Evolutionary conservation across 1,140 invertebrate species (phyloP), one percentile per base, ranked within the genome.

Genomic region (Bombus picipes): DNA sequence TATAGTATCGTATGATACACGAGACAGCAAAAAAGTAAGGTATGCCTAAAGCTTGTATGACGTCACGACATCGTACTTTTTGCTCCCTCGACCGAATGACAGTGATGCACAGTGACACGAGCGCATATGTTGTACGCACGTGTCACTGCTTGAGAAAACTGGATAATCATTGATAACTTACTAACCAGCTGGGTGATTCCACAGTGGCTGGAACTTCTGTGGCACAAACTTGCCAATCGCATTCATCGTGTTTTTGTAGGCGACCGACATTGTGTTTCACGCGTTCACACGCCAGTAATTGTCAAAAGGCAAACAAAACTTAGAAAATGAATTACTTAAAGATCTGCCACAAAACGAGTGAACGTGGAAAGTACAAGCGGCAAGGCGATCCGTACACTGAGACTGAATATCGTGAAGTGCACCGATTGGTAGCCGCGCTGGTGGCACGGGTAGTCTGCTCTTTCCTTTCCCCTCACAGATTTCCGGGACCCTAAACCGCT

Each of bases 151-250:
- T n/a, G 34, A 66, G 13, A 81, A 59, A 62, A 53, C 59, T 34
- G 66, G 3, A 43, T 32, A 25, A 73, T 41, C 76, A 83, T 85
- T 39, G 79, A 85, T 68, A 65, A 80, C 73, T 68, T 84, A 94
- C 93, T 95, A 95, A 98, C 98, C 98, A 96, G 98, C 98, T 93
- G 97, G 97, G 96, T 99, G 98, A 94, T 98, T 97, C 98, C 98
- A 99, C 87, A 99, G 94, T 39, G 98, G 98, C 92, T 97, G 97
- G 57, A 98, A 92, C 93, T 97, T 97, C 47, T 95, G 92, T 8
- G 98, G 98, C 70, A 99, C 98, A 88, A 96, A 96, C 95, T 96
- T 97, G 91, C 98, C 98, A 10, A 97, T 96, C 47, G 94, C 94
- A 59, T 95, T 95, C 94, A 98, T 96, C 13, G 97, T 91, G 28